Conservation (phyloP, 2,888 invertebrate species). For the Dicyrtomina minuta region DNA sequence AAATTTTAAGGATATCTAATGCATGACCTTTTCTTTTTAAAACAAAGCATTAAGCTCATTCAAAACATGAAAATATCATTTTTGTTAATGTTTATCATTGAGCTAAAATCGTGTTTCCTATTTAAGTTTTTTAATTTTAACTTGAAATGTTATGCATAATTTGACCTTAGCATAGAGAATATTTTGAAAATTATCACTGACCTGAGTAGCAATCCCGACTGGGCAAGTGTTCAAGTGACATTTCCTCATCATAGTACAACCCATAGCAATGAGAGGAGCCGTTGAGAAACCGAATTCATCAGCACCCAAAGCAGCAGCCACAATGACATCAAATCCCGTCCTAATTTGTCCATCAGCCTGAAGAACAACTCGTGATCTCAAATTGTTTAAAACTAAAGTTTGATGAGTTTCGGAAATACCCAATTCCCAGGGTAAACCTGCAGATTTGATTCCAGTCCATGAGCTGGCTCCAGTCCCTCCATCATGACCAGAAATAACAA, state of each 20-base stretch:
- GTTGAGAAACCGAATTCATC: slow-evolving; percentile 99
- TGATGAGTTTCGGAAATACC: slow-evolving; percentile 99
- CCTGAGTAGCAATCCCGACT: slow-evolving; percentile 95
- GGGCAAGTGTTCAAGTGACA: slow-evolving; percentile 99
- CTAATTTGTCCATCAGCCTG: slow-evolving; percentile 96
- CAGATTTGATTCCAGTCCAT: slow-evolving; percentile 98
- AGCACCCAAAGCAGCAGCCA: slow-evolving; percentile 92
- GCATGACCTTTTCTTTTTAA: too few species aligned
- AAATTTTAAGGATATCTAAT: too few species aligned
- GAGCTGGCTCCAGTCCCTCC: slow-evolving; percentile 98
- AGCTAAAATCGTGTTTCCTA: too few species aligned
- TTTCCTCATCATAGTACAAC: slow-evolving; percentile 99
- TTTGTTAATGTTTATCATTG: too few species aligned
- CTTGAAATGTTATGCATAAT: too few species aligned
- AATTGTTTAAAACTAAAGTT: slow-evolving; percentile 87
- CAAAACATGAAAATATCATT: too few species aligned
- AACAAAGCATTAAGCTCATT: too few species aligned
- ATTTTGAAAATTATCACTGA: background rate
- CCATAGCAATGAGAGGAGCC: slow-evolving; percentile 94
- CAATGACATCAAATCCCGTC: slow-evolving; percentile 93
- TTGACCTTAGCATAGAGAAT: too few species aligned
- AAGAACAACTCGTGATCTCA: slow-evolving; percentile 86
- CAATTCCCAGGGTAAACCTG: slow-evolving; percentile 97
- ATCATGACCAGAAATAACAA: slow-evolving; percentile 98
- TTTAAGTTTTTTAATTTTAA: too few species aligned